phyloP scores from a whole-genome alignment of 1,140 invertebrate genomes.

The Procambarus virginalis region DNA sequence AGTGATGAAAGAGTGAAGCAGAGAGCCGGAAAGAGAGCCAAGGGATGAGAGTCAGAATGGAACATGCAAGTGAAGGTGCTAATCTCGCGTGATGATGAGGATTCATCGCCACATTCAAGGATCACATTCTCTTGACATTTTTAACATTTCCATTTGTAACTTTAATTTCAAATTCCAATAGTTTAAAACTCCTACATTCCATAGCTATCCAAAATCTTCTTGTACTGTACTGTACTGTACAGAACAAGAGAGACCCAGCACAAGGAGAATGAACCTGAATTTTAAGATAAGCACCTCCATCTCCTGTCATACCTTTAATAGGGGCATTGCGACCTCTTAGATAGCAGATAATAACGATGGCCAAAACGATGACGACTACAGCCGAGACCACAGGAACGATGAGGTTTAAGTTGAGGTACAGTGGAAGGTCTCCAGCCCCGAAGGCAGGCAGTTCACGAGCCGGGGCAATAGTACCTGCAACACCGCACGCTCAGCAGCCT shows the following conservation, averaged over 20 bases:
- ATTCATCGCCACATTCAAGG: neutral
- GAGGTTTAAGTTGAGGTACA: slow-evolving; percentile 86
- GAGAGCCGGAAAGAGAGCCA: slow-evolving; percentile 35
- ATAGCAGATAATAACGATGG: slow-evolving; percentile 92
- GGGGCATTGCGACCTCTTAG: slow-evolving; percentile 76
- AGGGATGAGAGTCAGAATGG: slow-evolving; percentile 8
- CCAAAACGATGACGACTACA: slow-evolving; percentile 91
- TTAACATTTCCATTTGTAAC: neutral
- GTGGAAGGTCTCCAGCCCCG: slow-evolving; percentile 71
- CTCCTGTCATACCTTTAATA: slow-evolving; percentile 68
- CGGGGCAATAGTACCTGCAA: slow-evolving; percentile 92
- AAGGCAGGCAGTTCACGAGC: slow-evolving; percentile 85
- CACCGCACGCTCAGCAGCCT: slow-evolving; percentile 61
- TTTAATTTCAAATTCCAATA: neutral
- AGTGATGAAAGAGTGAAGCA: slow-evolving; percentile 70
- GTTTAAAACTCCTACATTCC: neutral
- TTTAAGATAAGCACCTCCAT: slow-evolving; percentile 71
- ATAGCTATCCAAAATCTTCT: neutral
- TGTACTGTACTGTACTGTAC: neutral
- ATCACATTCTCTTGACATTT: neutral
- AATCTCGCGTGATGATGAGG: neutral
- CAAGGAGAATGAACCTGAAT: slow-evolving; percentile 71
- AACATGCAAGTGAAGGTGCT: slow-evolving; percentile 53
- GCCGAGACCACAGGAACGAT: slow-evolving; percentile 95
- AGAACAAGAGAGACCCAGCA: neutral